A percentile compares a stretch with the other conserved stretches of the same genome.
phyloP scores from a whole-genome alignment of 2,113 vertebrate species.

The Chiloscyllium plagiosum region DNA sequence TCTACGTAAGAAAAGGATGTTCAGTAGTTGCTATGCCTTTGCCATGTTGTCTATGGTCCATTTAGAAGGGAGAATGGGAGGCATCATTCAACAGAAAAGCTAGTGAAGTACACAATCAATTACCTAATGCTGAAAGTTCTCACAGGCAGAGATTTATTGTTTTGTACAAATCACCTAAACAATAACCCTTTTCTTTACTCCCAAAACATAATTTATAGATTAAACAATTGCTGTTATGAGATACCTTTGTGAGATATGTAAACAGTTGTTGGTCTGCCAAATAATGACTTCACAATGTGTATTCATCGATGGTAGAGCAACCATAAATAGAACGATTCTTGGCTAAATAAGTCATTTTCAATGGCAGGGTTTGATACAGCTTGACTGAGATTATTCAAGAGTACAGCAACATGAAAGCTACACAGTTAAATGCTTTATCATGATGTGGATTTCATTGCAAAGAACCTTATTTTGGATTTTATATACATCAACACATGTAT shows the following conservation, averaged over 20 bases:
- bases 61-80: background rate
- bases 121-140: background rate
- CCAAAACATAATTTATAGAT: background rate
- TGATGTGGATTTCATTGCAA: background rate
- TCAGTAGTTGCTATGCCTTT: background rate
- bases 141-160: background rate
- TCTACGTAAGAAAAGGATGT: too few species aligned
- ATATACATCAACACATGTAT: background rate
- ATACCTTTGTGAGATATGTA: background rate
- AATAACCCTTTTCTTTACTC: background rate
- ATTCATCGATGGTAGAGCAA: background rate
- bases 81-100: slow-evolving; percentile 18
- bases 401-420: background rate
- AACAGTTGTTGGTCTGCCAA: background rate
- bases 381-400: background rate
- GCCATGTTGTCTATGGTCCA: background rate
- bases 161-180: background rate
- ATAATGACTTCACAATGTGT: slow-evolving; percentile 18
- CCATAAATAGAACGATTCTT: background rate
- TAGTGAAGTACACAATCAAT: background rate
- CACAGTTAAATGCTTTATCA: background rate
- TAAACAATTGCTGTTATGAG: slow-evolving; percentile 10
- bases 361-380: background rate
- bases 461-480: background rate
- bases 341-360: slow-evolving; percentile 13